Base-by-base conservation (phyloP, 2,888 invertebrate genomes). In the Incurvaria masculella region DNA sequence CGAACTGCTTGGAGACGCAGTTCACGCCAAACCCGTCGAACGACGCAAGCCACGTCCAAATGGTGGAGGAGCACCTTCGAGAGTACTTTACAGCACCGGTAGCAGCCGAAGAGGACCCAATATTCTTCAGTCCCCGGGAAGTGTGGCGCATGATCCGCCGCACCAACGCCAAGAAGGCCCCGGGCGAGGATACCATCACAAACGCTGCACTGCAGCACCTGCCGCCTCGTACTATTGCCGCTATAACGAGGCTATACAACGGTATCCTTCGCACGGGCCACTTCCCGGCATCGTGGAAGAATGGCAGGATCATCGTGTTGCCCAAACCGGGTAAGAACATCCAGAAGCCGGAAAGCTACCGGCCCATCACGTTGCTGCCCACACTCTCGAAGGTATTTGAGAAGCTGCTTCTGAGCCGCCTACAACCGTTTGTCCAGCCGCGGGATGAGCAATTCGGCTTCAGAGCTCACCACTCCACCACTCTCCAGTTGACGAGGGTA, bases 321-420 rank as follows among this genome's bases (percentile, higher is more conserved):
- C 56, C 55, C 0, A 59, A 60, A 16, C 55, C 49, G 0, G 54
- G 55, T 0, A 60, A 60, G 19, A 48, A 57, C 33, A 4, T n/a
- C 0, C 11, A 40, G 0, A n/a, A 43, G 1, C 52, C 60, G 0
- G 55, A 41, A 2, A 57, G 55, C 47, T 58, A 59, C 41, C 17
- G 55, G 1, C 56, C 55, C 1, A 58, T 57, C 14, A 56, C 56
- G 0, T 46, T 59, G 0, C 52, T 59, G 0, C 21, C 53, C 0
- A 48, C 45, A 2, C 20, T 49, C 2, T 54, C 57, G 0, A 57
- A 57, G 40, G 17, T 56, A 4, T 42, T 42, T n/a, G 43, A 43
- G 23, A 20, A 21, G 11, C 21, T 43, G 10, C 43, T 43, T n/a
- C 43, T 43, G n/a, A 4, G 21, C 17, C n/a, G 16, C 2, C n/a